Conservation (phyloP, 2,888 invertebrate species). For the Pachycephus smyrnensis region DNA sequence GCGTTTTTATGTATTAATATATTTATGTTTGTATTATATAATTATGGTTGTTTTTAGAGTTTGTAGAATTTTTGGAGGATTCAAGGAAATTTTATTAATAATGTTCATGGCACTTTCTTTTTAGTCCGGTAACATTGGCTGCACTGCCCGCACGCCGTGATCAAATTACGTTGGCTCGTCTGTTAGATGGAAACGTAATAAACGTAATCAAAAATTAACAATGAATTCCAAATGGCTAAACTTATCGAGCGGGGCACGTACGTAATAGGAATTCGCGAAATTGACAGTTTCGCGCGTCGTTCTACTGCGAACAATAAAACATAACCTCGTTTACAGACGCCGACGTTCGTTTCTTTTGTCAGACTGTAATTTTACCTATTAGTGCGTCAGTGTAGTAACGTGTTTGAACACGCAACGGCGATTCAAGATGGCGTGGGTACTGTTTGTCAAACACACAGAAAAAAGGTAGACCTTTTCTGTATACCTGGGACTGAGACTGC, state of each 20-base stretch:
- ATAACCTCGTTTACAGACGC: not conserved
- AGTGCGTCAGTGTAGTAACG: no score
- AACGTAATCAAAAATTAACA: not conserved
- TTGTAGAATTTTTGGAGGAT: not conserved
- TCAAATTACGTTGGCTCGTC: not conserved
- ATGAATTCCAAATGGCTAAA: not conserved
- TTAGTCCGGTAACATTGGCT: not conserved
- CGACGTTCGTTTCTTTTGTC: not conserved
- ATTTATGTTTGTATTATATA: no score
- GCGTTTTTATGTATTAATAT: no score
- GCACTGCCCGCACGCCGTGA: not conserved
- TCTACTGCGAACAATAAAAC: not conserved
- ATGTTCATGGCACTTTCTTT: not conserved
- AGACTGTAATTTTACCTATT: not conserved
- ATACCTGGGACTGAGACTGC: no score
- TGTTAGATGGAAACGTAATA: not conserved
- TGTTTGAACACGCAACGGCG: not conserved
- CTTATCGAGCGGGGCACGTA: not conserved
- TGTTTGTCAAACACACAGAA: not conserved
- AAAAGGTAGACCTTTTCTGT: no score
- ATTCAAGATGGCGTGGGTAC: not conserved
- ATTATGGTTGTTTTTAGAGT: not conserved
- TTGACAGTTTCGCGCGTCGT: not conserved
- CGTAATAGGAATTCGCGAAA: not conserved
- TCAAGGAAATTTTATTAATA: not conserved